Evolutionary conservation across 64 coral and sea anemone genomes (phyloP), one percentile per base, ranked within the genome.

Genomic region (Montipora sp.): DNA sequence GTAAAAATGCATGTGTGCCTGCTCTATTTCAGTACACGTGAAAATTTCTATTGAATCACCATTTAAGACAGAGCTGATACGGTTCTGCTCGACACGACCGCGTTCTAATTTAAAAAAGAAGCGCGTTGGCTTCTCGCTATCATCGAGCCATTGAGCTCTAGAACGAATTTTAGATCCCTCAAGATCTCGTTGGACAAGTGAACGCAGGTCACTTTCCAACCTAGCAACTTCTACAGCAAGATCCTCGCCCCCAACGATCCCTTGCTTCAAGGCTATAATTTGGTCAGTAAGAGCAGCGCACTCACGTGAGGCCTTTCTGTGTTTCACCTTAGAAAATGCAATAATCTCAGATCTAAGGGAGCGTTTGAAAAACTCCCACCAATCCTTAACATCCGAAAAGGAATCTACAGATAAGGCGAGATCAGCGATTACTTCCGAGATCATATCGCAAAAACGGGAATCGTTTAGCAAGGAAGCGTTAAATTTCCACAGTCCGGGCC

Each of bases 91-190:
- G 2, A 9, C 20, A 10, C 47, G 18, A 7, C 78, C 24, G 22
- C 44, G 15, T n/a, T 78, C 69, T 6, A 81, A 27, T 0, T 55
- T 20, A 90, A 90, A 75, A 90, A 63, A 53, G 8, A 81, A 23
- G 45, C 14, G 8, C 1, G 61, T 71, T 11, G 77, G 89, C 1
- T 47, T 61, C 27, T 90, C 61, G 19, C 89, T 65, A 14, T 49
- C 23, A 44, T 90, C 89, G 19, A 90, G 60, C 89, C 89, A 90
- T 24, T 73, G 45, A 8, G n/a, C 89, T 19, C 80, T 3, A 60
- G 65, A 59, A 16, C 90, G 57, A n/a, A 75, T 16, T 49, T 85
- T 84, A 8, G 48, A 36, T 0, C 90, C 81, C 76, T 85, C 90
- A 0, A 85, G 36, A 12, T 81, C 61, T 10, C 3, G 5, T 18